These are phyloP conservation scores for Syngnathus typhle DNA, from an alignment of 2,113 vertebrate genomes.

Conservation along the genomic window DNA sequence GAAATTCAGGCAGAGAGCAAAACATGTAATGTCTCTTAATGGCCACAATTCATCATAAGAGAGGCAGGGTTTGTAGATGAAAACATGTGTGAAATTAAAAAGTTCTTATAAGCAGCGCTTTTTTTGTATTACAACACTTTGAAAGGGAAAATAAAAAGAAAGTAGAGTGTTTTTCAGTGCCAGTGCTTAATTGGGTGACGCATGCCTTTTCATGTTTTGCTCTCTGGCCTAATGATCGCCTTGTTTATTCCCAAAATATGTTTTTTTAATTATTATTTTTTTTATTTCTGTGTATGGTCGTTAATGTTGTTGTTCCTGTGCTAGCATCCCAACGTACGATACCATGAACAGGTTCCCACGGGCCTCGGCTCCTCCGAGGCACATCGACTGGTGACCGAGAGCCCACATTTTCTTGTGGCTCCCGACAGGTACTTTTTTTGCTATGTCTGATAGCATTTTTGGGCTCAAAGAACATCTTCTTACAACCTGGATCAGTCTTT, in stretches of 20 bases:
- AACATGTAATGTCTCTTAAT: slow-evolving; percentile 7
- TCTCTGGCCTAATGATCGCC: neutral
- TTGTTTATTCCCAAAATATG: neutral
- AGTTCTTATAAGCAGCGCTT: neutral
- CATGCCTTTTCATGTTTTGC: neutral
- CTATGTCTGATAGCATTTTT: neutral
- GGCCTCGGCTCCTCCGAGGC: slow-evolving; percentile 75
- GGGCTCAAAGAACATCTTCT: neutral
- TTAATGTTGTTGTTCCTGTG: slow-evolving; percentile 28
- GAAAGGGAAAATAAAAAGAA: neutral
- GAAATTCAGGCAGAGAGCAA: slow-evolving; percentile 40
- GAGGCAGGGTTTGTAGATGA: neutral
- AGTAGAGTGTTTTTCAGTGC: neutral
- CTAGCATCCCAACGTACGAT: slow-evolving; percentile 73
- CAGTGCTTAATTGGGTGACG: neutral
- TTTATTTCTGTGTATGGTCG: neutral
- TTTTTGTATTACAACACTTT: neutral
- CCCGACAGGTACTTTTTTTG: slow-evolving; percentile 64
- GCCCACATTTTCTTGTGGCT: slow-evolving; percentile 31
- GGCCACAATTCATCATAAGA: neutral
- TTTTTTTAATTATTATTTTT: neutral
- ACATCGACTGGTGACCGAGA: slow-evolving; percentile 74
- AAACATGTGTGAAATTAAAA: neutral
- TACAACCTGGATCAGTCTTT: neutral
- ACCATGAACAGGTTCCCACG: slow-evolving; percentile 76